Conservation (phyloP, 2,113 vertebrate genomes). For the Trichomycterus rosablanca region DNA sequence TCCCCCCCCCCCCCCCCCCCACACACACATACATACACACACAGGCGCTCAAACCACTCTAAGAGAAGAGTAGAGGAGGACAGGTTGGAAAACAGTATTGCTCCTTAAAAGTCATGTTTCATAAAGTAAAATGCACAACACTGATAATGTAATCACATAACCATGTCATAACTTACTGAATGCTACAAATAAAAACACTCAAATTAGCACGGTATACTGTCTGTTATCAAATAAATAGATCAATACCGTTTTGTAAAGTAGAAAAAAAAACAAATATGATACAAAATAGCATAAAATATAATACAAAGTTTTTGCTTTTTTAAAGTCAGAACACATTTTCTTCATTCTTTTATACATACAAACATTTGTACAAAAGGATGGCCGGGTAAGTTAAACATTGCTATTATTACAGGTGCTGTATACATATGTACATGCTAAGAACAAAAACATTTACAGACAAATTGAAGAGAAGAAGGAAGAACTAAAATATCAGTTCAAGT, state of each 20-base stretch:
- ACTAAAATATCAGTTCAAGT: conserved; percentile 42
- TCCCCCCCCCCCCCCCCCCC: no score
- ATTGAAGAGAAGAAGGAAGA: conserved; percentile 42
- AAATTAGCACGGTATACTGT: conserved; percentile 68
- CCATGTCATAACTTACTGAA: conserved; percentile 73
- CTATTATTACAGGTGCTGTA: conserved; percentile 81
- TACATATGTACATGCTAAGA: conserved; percentile 87
- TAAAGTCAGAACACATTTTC: conserved; percentile 66
- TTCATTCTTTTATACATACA: conserved; percentile 72
- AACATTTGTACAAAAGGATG: conserved; percentile 87
- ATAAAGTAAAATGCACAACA: conserved; percentile 80
- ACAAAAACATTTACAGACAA: conserved; percentile 70
- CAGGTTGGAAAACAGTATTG: conserved; percentile 65
- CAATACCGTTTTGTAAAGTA: conserved; percentile 62
- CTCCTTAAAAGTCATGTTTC: conserved; percentile 64
- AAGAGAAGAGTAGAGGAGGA: conserved; percentile 55
- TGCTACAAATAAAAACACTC: conserved; percentile 65
- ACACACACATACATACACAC: conserved; percentile 21
- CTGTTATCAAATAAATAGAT: conserved; percentile 92
- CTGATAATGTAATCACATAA: conserved; percentile 76
- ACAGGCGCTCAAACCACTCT: conserved; percentile 48
- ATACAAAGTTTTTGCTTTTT: conserved; percentile 60
- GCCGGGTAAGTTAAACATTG: conserved; percentile 74
- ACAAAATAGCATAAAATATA: conserved; percentile 72
- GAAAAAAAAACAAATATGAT: conserved; percentile 66